Conservation (phyloP, 92 coral and sea anemone genomes). For the Actinernus sp. region DNA sequence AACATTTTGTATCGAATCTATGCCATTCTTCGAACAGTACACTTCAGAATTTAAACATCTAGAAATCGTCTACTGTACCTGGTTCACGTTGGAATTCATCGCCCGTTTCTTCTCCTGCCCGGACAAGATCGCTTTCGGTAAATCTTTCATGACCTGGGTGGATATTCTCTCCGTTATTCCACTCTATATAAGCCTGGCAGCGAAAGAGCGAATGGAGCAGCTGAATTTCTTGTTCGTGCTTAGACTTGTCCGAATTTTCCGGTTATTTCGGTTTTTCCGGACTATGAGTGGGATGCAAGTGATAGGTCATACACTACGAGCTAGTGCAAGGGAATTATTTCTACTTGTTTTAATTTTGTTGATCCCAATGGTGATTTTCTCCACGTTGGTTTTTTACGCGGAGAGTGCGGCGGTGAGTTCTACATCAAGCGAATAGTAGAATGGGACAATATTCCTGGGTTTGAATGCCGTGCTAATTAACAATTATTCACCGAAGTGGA, state of each 20-base stretch:
- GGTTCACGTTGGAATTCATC: conserved; percentile 85
- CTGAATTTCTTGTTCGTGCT: conserved; percentile 87
- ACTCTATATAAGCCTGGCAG: conserved; percentile 75
- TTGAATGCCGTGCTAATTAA: too few species aligned
- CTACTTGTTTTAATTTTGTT: conserved; percentile 82
- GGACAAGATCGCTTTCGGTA: conserved; percentile 50
- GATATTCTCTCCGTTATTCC: conserved; percentile 93
- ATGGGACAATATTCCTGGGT: too few species aligned
- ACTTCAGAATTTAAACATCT: conserved; percentile 43
- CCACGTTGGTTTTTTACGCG: conserved; percentile 90
- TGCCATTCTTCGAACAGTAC: conserved; percentile 22
- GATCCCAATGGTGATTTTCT: conserved; percentile 99
- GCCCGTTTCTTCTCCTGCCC: conserved; percentile 88
- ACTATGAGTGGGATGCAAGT: conserved; percentile 99
- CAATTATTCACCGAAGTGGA: too few species aligned
- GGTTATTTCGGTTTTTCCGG: conserved; percentile 97
- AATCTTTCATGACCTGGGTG: conserved; percentile 92
- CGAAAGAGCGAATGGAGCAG: not conserved
- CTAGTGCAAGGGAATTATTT: conserved; percentile 94
- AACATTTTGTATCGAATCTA: conserved; percentile 92
- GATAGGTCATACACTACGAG: conserved; percentile 96
- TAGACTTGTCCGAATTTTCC: conserved; percentile 95
- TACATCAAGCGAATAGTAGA: too few species aligned
- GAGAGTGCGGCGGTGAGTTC: too few species aligned
- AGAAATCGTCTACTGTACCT: conserved; percentile 85